Base-by-base conservation (phyloP, 64 coral and sea anemone genomes). In the Orbicella faveolata region DNA sequence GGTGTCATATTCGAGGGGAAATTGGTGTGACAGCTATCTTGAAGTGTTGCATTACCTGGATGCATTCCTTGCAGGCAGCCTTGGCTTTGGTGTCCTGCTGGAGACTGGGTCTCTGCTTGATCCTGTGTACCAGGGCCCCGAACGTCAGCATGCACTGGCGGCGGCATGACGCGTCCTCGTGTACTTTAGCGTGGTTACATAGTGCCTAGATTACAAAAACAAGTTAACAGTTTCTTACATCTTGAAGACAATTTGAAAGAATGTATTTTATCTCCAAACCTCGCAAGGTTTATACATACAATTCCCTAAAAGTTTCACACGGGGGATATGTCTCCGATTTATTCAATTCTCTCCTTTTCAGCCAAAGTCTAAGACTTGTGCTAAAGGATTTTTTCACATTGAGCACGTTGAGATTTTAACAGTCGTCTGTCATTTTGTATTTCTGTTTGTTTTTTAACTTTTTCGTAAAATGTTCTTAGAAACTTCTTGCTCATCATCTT, bases 141-240 rank as follows among this genome's bases (percentile, higher is more conserved):
- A 92, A 88, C 8, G 94, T 41, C 12, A 96, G 18, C 69, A 90
- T 36, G 67, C 94, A 96, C 0, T 96, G 94, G 16, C 91, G 94
- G 6, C 68, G 74, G 84, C 55, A 37, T 51, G 89, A 84, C 16
- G 19, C 8, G 67, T 84, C 89, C 73, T 63, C 75, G 9, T 0
- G 1, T 0, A 74, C 89, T 17, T 75, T 34, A 26, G 12, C 12
- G 44, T 75, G 16, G 14, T 84, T 30, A 52, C 82, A 84, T 8
- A 84, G 63, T 26, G 25, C 39, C 82, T 84, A 52, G 36, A 63
- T 15, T 12, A 26, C 6, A 21, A 11, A 57, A 69, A 26, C 0
- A 69, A 25, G 25, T 20, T 1, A 69, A 8, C 21, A 23, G 0
- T 23, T 69, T 4, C 0, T 69, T 26, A 5, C 25, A 6, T n/a